phyloP scores from a whole-genome alignment of 2,797 vertebrate species.

The Furcifer pardalis region DNA sequence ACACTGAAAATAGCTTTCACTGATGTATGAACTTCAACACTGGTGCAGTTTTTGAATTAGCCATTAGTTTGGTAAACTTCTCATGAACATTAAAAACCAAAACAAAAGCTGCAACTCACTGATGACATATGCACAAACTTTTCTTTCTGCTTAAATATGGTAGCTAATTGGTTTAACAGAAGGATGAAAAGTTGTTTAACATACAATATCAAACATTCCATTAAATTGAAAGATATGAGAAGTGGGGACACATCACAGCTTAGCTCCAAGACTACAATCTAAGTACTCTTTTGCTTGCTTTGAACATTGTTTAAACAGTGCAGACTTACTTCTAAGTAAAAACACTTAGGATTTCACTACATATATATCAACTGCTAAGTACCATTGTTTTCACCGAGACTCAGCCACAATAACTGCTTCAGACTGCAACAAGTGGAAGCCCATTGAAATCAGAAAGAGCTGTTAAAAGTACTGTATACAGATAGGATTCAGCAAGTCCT shows the following conservation, averaged over 20 bases:
- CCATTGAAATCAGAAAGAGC: background rate
- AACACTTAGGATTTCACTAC: background rate
- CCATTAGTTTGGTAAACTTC: background rate
- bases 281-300: background rate
- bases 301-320: background rate
- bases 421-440: background rate
- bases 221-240: background rate
- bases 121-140: background rate
- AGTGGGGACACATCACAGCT: background rate
- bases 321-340: background rate
- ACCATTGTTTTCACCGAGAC: background rate
- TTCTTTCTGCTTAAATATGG: rapidly evolving
- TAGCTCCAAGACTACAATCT: background rate
- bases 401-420: background rate
- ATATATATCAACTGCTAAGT: background rate
- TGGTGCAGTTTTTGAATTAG: background rate
- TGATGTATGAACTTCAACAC: constrained; percentile 15
- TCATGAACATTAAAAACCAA: background rate
- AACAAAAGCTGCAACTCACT: background rate
- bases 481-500: background rate
- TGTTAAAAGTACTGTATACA: background rate
- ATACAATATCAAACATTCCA: rapidly evolving
- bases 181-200: background rate
- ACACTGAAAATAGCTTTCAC: background rate
- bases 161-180: background rate